Evolutionary conservation across 2,797 vertebrate species (phyloP), one percentile per base, ranked within the genome.

Genomic region (Salmo trutta): DNA sequence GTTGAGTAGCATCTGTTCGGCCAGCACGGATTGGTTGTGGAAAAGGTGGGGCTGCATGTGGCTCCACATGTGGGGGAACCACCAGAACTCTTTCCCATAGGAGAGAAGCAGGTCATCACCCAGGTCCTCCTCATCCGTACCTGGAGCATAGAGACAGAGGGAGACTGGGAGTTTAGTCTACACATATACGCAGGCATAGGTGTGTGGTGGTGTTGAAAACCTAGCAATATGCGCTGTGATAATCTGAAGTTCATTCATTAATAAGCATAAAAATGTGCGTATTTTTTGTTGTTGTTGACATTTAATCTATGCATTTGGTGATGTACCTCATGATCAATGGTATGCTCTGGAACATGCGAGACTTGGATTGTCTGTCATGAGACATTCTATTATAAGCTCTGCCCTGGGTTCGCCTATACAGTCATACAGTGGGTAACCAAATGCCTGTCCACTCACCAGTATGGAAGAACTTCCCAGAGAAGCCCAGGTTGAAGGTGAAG

Each of bases 381-480:
- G 2, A 59, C 56, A n/a, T 19, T 8, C n/a, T 21, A n/a, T 7
- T 59, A n/a, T 59, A 59, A 59, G 10, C 41, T 14, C 41, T 47
- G 41, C 56, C 56, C 6, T 62, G 7, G 56, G 56, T n/a, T n/a
- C n/a, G 10, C 41, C 41, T 47, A 47, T 1, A 62, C 19, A 21
- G 5, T 62, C 16, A 21, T 47, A 3, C 56, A 62, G 56, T 2
- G 56, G 7, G 19, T 62, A 1, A n/a, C 56, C n/a, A 21, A 59
- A 7, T 21, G 56, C n/a, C n/a, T 62, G 19, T 62, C 56, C 56
- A 62, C 56, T 62, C 56, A 99, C 98, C 98, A 84, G 98, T 98
- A 86, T 99, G 97, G 91, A 98, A 99, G 94, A 99, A 99, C 95
- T 99, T 99, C 92, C 98, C 98, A 91, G 98, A 99, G 95, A 98